phyloP scores from a whole-genome alignment of 2,888 invertebrate genomes.

The Spisula subtruncata region DNA sequence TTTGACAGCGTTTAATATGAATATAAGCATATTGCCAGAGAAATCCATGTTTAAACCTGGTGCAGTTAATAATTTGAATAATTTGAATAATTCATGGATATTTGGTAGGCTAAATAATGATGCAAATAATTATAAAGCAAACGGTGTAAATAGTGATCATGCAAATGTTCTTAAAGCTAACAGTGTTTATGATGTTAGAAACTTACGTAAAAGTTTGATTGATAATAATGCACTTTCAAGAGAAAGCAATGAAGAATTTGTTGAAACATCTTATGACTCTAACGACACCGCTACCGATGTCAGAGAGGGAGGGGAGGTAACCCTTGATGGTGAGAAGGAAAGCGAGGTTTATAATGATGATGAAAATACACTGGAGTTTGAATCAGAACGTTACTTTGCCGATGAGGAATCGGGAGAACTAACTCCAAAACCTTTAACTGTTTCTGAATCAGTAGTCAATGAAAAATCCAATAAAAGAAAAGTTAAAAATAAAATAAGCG shows the following conservation, averaged over 20 bases:
- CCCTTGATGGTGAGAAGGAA: neutral
- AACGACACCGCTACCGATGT: neutral
- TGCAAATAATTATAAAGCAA: neutral
- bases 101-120: neutral
- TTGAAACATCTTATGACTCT: neutral
- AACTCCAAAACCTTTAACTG: neutral
- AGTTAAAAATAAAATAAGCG: neutral
- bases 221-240: too few relatives aligned
- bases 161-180: neutral
- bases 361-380: neutral
- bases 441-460: neutral
- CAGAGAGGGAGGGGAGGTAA: neutral
- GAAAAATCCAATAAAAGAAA: neutral
- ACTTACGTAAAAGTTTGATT: neutral
- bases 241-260: too few relatives aligned
- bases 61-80: neutral
- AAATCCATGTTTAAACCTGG: neutral
- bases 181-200: neutral
- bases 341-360: neutral
- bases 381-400: neutral
- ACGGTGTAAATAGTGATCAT: neutral
- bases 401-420: neutral
- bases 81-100: neutral
- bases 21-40: neutral
- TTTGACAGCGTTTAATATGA: slow-evolving; percentile 34